Conservation (phyloP, 2,888 invertebrate genomes). For the Xiphydria camelus region DNA sequence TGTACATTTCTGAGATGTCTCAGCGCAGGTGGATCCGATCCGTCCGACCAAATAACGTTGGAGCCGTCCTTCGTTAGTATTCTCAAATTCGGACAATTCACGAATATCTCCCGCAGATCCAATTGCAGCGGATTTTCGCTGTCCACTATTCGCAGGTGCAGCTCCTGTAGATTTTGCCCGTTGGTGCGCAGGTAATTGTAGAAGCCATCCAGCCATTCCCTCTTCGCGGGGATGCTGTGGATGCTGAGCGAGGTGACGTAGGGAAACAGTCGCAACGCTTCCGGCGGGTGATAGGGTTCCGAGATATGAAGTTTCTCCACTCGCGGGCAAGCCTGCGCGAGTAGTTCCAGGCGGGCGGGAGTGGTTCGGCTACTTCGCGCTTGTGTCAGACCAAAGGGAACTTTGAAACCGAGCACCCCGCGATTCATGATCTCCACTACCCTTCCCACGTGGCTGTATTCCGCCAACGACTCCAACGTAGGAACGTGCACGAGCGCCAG, state of each 20-base stretch:
- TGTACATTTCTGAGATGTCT: constrained; percentile 47
- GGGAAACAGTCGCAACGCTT: constrained; percentile 49
- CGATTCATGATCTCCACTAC: constrained; percentile 54
- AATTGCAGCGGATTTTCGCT: constrained; percentile 42
- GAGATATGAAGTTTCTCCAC: constrained; percentile 53
- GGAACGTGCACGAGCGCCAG: constrained; percentile 53
- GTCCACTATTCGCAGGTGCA: constrained; percentile 48
- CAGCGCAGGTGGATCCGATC: constrained; percentile 35
- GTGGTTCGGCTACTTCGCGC: constrained; percentile 53
- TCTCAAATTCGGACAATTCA: constrained; percentile 48
- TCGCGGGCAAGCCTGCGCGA: constrained; percentile 53
- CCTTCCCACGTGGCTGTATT: constrained; percentile 55
- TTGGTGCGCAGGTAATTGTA: constrained; percentile 51
- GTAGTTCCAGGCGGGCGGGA: constrained; percentile 45
- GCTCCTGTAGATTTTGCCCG: constrained; percentile 46
- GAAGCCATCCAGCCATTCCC: constrained; percentile 51
- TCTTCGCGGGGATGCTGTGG: constrained; percentile 50
- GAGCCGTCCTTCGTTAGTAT: constrained; percentile 50
- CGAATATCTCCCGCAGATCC: constrained; percentile 48
- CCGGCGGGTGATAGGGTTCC: constrained; percentile 55
- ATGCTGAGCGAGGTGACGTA: constrained; percentile 50
- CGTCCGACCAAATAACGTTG: constrained; percentile 47
- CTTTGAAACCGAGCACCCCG: constrained; percentile 39
- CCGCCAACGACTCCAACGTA: constrained; percentile 53
- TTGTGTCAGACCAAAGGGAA: constrained; percentile 49